Conservation (phyloP, 2,113 vertebrate genomes). For the Cephalophus harveyi region DNA sequence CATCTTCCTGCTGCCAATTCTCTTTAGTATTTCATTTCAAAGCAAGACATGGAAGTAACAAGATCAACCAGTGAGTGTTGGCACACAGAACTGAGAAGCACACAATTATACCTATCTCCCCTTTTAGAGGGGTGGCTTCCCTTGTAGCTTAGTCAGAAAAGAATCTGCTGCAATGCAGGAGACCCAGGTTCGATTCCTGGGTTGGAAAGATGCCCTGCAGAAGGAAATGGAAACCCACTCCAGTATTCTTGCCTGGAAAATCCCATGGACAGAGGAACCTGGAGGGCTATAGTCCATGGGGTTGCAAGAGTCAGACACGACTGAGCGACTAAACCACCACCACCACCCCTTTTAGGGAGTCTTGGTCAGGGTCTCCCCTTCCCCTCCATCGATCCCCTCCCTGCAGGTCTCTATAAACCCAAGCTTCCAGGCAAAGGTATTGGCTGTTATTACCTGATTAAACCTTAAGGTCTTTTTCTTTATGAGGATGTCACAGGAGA, state of each 20-base stretch:
- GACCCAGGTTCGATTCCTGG: rapidly evolving
- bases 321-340: not conserved
- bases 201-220: not conserved
- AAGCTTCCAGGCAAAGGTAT: not conserved
- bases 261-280: not conserved
- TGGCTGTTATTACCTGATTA: not conserved
- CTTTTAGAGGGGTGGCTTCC: not conserved
- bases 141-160: not conserved
- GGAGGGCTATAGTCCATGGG: not conserved
- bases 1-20: not conserved
- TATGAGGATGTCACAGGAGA: not conserved
- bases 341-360: not conserved
- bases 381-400: not conserved
- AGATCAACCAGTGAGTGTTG: not conserved
- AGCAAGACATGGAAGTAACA: not conserved
- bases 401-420: not conserved
- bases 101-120: not conserved
- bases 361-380: not conserved
- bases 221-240: not conserved
- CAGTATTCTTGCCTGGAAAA: not conserved
- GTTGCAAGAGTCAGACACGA: not conserved
- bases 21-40: not conserved
- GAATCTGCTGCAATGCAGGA: not conserved
- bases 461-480: not conserved
- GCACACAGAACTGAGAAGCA: not conserved